Evolutionary conservation across 2,113 vertebrate genomes (phyloP).

Genomic region (Syngnathus scovelli): DNA sequence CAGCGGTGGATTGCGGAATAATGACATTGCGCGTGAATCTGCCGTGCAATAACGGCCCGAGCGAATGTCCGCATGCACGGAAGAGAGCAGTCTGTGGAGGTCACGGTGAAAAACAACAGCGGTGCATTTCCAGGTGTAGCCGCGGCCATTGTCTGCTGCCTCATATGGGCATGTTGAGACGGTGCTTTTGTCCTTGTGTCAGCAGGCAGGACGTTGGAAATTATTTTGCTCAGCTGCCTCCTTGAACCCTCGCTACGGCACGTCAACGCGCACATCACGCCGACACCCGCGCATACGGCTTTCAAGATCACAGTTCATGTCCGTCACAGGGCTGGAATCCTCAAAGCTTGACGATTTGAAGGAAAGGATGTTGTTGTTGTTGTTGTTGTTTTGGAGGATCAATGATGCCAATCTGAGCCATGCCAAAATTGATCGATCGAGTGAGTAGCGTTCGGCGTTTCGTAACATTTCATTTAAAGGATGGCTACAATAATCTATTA

Average conservation of each 20-base stretch:
- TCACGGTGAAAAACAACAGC: constrained; percentile 72
- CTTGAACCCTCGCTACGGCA: constrained; percentile 76
- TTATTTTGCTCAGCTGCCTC: constrained; percentile 79
- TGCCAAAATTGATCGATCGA: not conserved
- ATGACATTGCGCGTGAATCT: not conserved
- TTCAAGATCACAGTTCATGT: constrained; percentile 56
- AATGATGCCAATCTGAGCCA: not conserved
- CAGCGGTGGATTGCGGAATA: not conserved
- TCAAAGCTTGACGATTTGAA: constrained; percentile 1
- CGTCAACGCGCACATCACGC: constrained; percentile 73
- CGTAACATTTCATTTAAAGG: not conserved
- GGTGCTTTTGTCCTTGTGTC: constrained; percentile 78
- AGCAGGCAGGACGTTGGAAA: constrained; percentile 77
- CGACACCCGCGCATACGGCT: constrained; percentile 53
- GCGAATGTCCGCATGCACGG: not conserved
- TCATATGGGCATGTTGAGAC: constrained; percentile 68
- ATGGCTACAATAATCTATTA: not conserved
- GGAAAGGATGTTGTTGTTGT: not conserved
- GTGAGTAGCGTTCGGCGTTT: not conserved
- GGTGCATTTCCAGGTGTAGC: constrained; percentile 70
- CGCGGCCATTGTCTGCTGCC: constrained; percentile 67
- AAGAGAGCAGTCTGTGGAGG: constrained; percentile 54
- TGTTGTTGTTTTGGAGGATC: not conserved
- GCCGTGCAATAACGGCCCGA: constrained; percentile 14
- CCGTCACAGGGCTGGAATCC: constrained; percentile 54